Evolutionary conservation across 2,888 invertebrate species (phyloP), one percentile per base, ranked within the genome.

Genomic region (Oscheius onirici): DNA sequence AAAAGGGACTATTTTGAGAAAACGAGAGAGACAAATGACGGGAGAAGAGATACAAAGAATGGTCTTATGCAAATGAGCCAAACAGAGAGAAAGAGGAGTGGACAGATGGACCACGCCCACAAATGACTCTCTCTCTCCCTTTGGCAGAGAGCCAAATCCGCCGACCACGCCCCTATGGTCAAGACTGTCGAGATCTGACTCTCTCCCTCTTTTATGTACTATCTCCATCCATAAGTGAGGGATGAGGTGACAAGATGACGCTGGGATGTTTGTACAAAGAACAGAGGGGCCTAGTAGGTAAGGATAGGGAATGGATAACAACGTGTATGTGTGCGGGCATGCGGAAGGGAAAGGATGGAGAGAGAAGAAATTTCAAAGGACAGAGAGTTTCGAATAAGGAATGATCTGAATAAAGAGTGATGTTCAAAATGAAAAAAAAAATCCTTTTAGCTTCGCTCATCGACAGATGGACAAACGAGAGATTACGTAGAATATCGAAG

Each of bases 21-120:
- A 22, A 43, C 3, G 1, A 43, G 1, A 20, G 24, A 46, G 46
- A 28, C 2, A 49, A 52, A 24, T 40, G 44, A 43, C 5, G n/a
- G n/a, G 34, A n/a, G 24, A 10, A 17, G 20, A n/a, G 28, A 51
- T 40, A 51, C 8, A 24, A 44, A 63, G 26, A 26, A 44, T 63
- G 24, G 63, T 17, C 41, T 58, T 63, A 63, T 63, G 63, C 63
- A 63, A 63, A 63, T 63, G 63, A 49, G 63, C 41, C 43, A 26
- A 43, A 22, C 34, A 34, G 34, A 34, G 34, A 34, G 8, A n/a
- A n/a, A n/a, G 61, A 43, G 61, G 52, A 20, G 49, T 49, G 46
- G 41, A 41, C 63, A 63, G 63, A 49, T 44, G 63, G 46, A 8
- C 3, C 63, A 43, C 22, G 17, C 63, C 46, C 15, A 46, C 28